Evolutionary conservation across 2,113 vertebrate species (phyloP).

Genomic region (Protobothrops flavoviridis): DNA sequence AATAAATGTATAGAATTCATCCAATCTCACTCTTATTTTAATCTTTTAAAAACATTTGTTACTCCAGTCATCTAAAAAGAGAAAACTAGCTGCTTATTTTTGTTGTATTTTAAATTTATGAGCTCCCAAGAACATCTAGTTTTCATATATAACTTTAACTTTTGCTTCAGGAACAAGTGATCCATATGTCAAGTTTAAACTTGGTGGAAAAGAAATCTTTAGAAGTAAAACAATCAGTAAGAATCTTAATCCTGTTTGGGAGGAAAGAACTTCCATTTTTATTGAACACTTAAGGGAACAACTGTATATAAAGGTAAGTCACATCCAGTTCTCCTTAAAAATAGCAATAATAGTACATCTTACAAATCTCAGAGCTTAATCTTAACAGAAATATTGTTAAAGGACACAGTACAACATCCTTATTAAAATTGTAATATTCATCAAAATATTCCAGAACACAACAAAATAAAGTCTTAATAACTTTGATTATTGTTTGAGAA

Average conservation of each 20-base stretch:
- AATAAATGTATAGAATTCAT: neutral
- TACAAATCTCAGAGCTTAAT: neutral
- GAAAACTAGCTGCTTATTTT: neutral
- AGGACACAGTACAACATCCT: neutral
- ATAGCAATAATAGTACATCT: neutral
- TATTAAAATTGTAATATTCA: neutral
- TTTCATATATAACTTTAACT: neutral
- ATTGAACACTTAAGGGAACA: slow-evolving; percentile 85
- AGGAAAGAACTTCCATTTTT: slow-evolving; percentile 83
- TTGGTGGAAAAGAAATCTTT: slow-evolving; percentile 94
- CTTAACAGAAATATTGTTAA: neutral
- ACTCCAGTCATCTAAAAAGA: neutral
- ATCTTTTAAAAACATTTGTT: neutral
- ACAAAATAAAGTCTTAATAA: neutral
- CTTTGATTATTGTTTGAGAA: neutral
- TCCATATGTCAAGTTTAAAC: slow-evolving; percentile 97
- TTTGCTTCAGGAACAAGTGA: slow-evolving; percentile 87
- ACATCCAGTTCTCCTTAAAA: neutral
- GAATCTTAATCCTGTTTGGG: slow-evolving; percentile 97
- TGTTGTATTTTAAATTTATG: neutral
- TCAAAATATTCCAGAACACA: slow-evolving; percentile 1
- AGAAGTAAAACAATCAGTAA: slow-evolving; percentile 96
- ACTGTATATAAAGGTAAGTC: slow-evolving; percentile 89
- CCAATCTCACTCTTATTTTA: neutral
- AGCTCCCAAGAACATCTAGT: neutral